A percentile compares a stretch with the other conserved stretches of the same genome.
phyloP scores from a whole-genome alignment of 2,113 vertebrate species.

The Gopherus evgoodei region DNA sequence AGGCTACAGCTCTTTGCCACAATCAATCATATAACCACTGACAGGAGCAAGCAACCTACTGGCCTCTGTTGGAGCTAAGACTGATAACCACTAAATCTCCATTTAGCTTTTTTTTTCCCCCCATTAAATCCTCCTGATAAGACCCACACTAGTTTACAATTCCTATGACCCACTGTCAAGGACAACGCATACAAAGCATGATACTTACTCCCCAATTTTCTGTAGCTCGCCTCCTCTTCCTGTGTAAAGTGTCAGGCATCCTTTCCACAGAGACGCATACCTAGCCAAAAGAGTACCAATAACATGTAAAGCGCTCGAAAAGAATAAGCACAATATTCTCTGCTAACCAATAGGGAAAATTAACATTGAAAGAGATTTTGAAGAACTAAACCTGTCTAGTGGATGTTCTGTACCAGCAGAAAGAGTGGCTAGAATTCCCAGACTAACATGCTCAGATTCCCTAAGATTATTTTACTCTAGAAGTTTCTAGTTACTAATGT shows the following conservation, averaged over 20 bases:
- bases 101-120: not conserved
- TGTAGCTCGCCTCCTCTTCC: conserved; percentile 97
- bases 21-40: not conserved
- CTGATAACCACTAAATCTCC: not conserved
- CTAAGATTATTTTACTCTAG: not conserved
- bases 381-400: not conserved
- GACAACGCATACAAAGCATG: fast-evolving
- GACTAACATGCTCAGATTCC: not conserved
- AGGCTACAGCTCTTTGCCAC: not conserved
- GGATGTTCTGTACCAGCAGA: fast-evolving
- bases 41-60: not conserved
- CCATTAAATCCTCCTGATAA: not conserved
- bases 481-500: not conserved
- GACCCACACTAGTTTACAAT: not conserved
- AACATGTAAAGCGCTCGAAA: not conserved
- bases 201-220: conserved; percentile 99
- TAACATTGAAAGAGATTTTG: not conserved
- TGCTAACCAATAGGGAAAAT: not conserved
- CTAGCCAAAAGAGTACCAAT: conserved; percentile 70
- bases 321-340: not conserved
- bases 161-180: not conserved
- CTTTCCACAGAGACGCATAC: conserved; percentile 98
- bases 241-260: conserved; percentile 96
- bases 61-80: not conserved
- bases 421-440: not conserved